A percentile compares a stretch with the other conserved stretches of the same genome.
These are phyloP conservation scores for Tetragnatha montana DNA, from an alignment of 2,888 invertebrate genomes.

Conservation along the genomic window DNA sequence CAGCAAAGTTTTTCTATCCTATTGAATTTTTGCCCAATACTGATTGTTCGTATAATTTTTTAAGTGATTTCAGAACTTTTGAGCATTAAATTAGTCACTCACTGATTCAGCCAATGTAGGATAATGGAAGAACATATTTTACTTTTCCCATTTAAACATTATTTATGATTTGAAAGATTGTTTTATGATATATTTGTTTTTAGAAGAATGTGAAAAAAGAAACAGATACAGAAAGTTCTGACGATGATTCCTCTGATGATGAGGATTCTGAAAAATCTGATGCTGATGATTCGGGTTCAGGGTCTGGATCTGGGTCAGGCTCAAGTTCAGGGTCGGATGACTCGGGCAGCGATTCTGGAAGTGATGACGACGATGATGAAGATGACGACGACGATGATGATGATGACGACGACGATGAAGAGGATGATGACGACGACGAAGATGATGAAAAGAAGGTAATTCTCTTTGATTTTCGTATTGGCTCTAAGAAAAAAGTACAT, in stretches of 20 bases:
- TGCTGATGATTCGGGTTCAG: conserved; percentile 65
- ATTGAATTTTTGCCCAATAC: too few relatives aligned
- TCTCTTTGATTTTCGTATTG: too few relatives aligned
- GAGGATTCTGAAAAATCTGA: conserved; percentile 70
- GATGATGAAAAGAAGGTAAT: conserved; percentile 69
- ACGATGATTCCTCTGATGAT: conserved; percentile 70
- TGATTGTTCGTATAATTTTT: too few relatives aligned
- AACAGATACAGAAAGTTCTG: conserved; percentile 66
- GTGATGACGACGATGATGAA: conserved; percentile 70
- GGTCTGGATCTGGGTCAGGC: conserved; percentile 66
- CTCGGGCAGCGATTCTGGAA: conserved; percentile 69
- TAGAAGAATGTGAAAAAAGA: conserved; percentile 61
- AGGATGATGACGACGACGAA: conserved; percentile 50
- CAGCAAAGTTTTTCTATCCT: too few relatives aligned
- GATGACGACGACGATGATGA: conserved; percentile 68
- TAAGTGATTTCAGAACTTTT: too few relatives aligned
- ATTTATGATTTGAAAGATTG: background rate
- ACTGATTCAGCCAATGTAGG: too few relatives aligned
- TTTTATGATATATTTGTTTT: conserved; percentile 19
- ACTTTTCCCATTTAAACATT: too few relatives aligned
- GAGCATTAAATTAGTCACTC: too few relatives aligned
- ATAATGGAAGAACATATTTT: too few relatives aligned
- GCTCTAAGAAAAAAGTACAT: too few relatives aligned
- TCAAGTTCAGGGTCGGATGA: conserved; percentile 71
- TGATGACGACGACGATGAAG: conserved; percentile 69